phyloP scores from a whole-genome alignment of 2,797 vertebrate species.

The Amphiprion clarkii region DNA sequence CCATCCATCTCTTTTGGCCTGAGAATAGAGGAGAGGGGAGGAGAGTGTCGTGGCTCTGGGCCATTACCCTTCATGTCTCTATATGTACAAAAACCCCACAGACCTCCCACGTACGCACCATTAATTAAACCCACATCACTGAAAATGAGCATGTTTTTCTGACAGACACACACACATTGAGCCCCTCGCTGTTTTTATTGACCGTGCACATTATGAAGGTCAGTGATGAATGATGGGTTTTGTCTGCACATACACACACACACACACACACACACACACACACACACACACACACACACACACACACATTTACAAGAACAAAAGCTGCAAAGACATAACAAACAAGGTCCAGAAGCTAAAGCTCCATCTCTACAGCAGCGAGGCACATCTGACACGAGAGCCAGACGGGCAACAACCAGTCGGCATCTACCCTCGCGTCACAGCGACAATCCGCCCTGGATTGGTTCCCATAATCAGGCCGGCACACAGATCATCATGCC shows the following conservation, averaged over 20 bases:
- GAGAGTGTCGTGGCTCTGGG: constrained; percentile 32
- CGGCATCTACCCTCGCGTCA: constrained; percentile 33
- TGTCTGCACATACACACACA: constrained; percentile 42
- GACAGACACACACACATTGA: constrained; percentile 14
- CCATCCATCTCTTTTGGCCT: constrained; percentile 26
- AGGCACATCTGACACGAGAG: constrained; percentile 51
- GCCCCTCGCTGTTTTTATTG: constrained; percentile 47
- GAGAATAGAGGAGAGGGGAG: constrained; percentile 20
- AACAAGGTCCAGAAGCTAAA: constrained; percentile 37
- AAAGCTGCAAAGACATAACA: constrained; percentile 37
- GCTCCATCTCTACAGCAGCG: constrained; percentile 22
- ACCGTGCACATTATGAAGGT: constrained; percentile 61
- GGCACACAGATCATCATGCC: constrained; percentile 5
- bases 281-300: constrained; percentile 7
- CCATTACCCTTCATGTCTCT: constrained; percentile 60
- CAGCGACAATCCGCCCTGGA: constrained; percentile 38
- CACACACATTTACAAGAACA: constrained; percentile 17
- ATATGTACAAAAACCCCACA: not conserved
- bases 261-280: constrained; percentile 7
- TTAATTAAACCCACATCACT: constrained; percentile 65
- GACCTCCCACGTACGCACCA: constrained; percentile 42
- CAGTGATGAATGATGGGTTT: constrained; percentile 64
- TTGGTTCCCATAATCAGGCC: constrained; percentile 19
- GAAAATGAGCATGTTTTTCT: constrained; percentile 36
- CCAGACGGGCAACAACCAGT: not conserved